phyloP scores from a whole-genome alignment of 2,113 vertebrate species.

The Rallus limicola region DNA sequence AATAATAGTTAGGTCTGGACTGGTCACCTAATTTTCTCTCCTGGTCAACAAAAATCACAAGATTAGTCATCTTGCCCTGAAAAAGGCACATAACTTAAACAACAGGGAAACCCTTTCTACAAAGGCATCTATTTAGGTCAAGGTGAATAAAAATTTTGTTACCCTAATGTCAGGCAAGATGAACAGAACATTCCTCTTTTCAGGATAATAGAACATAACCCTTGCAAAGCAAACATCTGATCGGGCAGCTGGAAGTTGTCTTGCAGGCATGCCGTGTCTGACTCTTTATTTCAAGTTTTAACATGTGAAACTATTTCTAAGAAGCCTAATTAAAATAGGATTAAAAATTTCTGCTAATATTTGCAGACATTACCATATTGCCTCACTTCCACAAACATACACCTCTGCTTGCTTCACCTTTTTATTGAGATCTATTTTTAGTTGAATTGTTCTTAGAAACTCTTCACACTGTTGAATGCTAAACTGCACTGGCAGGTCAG shows the following conservation, averaged over 20 bases:
- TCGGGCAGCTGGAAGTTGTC: neutral
- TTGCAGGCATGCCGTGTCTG: rapidly evolving
- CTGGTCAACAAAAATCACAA: neutral
- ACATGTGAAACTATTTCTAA: neutral
- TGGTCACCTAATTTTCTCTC: neutral
- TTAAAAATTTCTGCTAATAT: neutral
- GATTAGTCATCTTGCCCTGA: neutral
- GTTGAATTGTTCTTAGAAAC: neutral
- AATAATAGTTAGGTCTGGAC: neutral
- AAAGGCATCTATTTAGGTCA: neutral
- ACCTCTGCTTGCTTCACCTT: neutral
- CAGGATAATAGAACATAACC: neutral
- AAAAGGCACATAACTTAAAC: neutral
- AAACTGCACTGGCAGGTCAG: neutral
- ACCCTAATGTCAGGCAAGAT: neutral
- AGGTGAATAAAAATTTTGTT: neutral
- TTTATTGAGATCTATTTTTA: neutral
- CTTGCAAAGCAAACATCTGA: neutral
- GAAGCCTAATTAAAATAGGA: neutral
- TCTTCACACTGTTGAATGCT: neutral
- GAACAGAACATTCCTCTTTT: neutral
- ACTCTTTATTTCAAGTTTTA: neutral
- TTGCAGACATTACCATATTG: neutral
- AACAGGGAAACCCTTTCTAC: neutral
- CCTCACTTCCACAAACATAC: neutral